Base-by-base conservation (phyloP, 2,888 invertebrate species). In the Calameuta idolon region DNA sequence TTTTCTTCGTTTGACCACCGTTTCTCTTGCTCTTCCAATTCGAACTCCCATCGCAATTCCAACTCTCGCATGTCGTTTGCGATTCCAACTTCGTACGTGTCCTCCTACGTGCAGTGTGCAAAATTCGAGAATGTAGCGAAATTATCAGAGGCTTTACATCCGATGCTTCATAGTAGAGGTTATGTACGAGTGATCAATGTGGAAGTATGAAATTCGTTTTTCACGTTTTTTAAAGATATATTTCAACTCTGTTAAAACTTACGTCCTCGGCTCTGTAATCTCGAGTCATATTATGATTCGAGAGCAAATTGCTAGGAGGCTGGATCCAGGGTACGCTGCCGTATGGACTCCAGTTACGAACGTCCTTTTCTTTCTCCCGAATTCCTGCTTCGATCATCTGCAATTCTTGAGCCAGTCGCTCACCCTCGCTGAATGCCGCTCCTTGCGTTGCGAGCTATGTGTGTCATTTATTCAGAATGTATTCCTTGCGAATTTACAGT, bases 31-130 rank as follows among this genome's bases (percentile, higher is more conserved):
- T 94, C 94, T 88, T 95, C 94, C 75, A 95, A 88, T 87, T 95
- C 95, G 82, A 94, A 94, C 85, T 95, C 94, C 92, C 95, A 93
- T 81, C 94, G 93, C 83, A 94, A 91, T 87, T 94, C 94, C 78
- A 94, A 89, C 86, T 94, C 94, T 30, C 94, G 92, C 93, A 95
- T 95, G 85, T 95, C 94, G 84, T 95, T 94, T 69, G 94, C 95
- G 81, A 95, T 94, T 79, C 94, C 94, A 81, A 93, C 93, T 86
- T 94, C 94, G 84, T 94, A 94, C 80, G 93, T 93, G 79, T 94
- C 94, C 86, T 94, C 94, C 89, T 94, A 9, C 23, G 23, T 9
- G 55, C 55, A 92, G 0, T 87, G 82, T 40, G 88, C 83, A 55
- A 55, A 23, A 23, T 55, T 55, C 55, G 55, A 55, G 23, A 23